A percentile compares a stretch with the other conserved stretches of the same genome.
Evolutionary conservation across 2,888 invertebrate species (phyloP).

Genomic region (Mythimna loreyi): DNA sequence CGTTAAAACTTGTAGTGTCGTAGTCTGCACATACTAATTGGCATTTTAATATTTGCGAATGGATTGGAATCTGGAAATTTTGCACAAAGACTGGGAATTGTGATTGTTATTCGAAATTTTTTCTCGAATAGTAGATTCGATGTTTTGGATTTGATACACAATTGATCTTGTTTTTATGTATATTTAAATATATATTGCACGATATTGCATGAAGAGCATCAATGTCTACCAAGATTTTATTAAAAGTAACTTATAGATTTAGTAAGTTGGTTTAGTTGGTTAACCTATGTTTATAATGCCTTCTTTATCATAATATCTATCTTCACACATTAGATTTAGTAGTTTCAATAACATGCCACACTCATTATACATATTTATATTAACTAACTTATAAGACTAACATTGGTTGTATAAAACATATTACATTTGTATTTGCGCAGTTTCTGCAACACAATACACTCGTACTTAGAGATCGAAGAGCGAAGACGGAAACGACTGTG

Average conservation of each 20-base stretch:
- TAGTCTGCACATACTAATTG: slow-evolving; percentile 90
- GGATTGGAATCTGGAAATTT: slow-evolving; percentile 73
- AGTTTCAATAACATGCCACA: slow-evolving; percentile 46
- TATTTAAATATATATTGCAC: slow-evolving; percentile 61
- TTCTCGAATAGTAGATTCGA: slow-evolving; percentile 64
- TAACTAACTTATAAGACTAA: slow-evolving; percentile 66
- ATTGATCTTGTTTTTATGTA: slow-evolving; percentile 59
- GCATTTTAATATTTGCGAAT: slow-evolving; percentile 81
- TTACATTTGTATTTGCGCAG: slow-evolving; percentile 85
- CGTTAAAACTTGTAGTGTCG: slow-evolving; percentile 81
- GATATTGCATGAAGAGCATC: slow-evolving; percentile 50
- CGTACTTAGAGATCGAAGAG: slow-evolving; percentile 88
- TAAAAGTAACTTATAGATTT: slow-evolving; percentile 35
- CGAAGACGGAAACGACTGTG: slow-evolving; percentile 81
- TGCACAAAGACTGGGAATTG: slow-evolving; percentile 72
- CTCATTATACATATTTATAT: slow-evolving; percentile 48
- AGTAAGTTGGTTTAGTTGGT: slow-evolving; percentile 35
- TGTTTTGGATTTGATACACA: slow-evolving; percentile 61
- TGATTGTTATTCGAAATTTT: slow-evolving; percentile 66
- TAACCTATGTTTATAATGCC: slow-evolving; percentile 17
- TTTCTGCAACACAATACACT: slow-evolving; percentile 89
- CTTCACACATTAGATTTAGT: slow-evolving; percentile 56
- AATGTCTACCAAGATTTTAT: slow-evolving; percentile 29
- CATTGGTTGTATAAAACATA: slow-evolving; percentile 66
- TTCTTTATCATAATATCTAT: slow-evolving; percentile 31